These are phyloP conservation scores for Mesorhabditis sp. DNA, from an alignment of 2,888 invertebrate genomes.

Conservation along the genomic window DNA sequence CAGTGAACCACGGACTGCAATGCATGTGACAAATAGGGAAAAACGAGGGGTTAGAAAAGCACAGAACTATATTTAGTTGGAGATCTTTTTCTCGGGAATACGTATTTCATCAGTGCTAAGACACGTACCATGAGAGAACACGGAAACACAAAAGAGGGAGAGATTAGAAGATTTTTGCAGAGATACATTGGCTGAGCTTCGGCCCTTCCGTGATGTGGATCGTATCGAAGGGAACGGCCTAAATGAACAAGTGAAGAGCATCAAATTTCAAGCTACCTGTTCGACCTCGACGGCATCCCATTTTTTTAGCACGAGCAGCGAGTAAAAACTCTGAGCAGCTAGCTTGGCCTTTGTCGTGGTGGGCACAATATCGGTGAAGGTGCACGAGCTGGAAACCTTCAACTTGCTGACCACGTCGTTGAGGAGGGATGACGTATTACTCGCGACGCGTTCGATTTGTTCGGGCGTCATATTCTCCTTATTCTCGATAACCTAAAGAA, in stretches of 20 bases:
- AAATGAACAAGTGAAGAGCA: background rate
- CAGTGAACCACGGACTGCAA: background rate
- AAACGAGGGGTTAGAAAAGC: too few species aligned
- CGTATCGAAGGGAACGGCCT: too few species aligned
- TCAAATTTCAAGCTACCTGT: slow-evolving; percentile 1
- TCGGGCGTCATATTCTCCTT: background rate
- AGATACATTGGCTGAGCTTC: too few species aligned
- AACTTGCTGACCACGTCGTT: background rate
- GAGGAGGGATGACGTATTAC: background rate
- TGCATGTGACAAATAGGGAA: too few species aligned
- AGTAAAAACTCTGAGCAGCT: slow-evolving; percentile 1
- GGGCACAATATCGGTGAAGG: background rate
- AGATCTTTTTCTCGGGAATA: too few species aligned
- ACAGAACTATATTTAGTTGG: too few species aligned
- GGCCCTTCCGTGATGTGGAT: too few species aligned
- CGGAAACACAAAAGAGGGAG: too few species aligned
- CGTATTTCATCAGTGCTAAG: too few species aligned
- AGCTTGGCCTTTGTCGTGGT: background rate
- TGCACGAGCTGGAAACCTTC: too few species aligned
- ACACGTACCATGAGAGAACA: too few species aligned
- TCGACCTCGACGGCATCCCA: background rate
- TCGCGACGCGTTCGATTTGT: background rate
- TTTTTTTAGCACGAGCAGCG: background rate
- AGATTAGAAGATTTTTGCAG: too few species aligned
- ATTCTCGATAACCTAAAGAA: background rate